A percentile compares a stretch with the other conserved stretches of the same genome.
These are phyloP conservation scores for Lumbricus terrestris DNA, from an alignment of 2,888 invertebrate species.

Conservation along the genomic window DNA sequence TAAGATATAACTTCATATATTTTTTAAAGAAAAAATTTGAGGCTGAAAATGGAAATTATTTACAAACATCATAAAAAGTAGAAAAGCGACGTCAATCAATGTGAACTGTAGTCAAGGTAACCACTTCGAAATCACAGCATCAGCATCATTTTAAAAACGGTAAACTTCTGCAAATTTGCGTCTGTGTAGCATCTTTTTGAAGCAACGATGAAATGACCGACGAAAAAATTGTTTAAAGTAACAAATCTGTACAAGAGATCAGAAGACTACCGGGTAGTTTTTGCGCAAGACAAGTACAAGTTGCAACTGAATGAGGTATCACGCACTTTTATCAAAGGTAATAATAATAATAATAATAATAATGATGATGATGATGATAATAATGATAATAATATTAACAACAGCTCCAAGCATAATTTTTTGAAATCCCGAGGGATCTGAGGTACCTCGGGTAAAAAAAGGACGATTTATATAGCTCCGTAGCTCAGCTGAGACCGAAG, in stretches of 20 bases:
- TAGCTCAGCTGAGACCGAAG: no score
- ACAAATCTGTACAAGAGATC: neutral
- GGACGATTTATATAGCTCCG: no score
- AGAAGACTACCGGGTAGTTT: neutral
- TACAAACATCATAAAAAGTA: neutral
- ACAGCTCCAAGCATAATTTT: no score
- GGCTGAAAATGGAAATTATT: neutral
- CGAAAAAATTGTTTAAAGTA: neutral
- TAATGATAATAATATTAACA: no score
- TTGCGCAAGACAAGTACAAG: neutral
- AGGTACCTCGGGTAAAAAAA: no score
- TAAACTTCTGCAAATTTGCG: neutral
- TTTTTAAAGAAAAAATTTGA: neutral
- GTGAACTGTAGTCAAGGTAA: neutral
- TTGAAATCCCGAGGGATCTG: no score
- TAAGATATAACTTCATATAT: neutral
- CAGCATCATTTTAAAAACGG: neutral
- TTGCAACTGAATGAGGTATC: neutral
- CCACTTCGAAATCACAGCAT: neutral
- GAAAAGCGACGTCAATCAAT: neutral
- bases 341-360: no score
- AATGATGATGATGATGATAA: no score
- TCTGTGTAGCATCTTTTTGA: no score
- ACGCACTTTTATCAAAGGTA: no score
- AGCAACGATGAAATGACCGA: neutral